Evolutionary conservation across 1,140 invertebrate species (phyloP), one percentile per base, ranked within the genome.

Genomic region (Drosophila lowei): DNA sequence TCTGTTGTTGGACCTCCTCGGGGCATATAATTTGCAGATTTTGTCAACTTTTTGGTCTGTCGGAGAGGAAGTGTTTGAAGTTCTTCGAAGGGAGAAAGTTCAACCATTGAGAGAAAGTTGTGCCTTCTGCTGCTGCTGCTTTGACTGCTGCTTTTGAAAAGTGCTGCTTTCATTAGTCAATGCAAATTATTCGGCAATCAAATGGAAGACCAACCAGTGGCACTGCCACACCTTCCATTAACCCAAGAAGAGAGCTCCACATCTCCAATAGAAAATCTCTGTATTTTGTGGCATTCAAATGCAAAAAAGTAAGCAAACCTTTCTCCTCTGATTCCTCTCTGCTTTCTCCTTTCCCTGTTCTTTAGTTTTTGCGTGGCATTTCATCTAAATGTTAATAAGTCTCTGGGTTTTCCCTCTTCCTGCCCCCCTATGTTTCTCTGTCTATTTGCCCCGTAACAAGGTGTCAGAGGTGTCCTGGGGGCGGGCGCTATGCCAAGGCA

Each of bases 311-410:
- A 57, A 68, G 68, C 43, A 47, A 61, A 18, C 38, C 66, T 16
- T 4, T 25, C 9, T 13, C 2, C 28, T 1, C 8, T 42, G 23
- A 25, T 0, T 43, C 15, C 48, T 7, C 23, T 41, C 23, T 21
- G 11, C 65, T 30, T 38, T n/a, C 42, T 16, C 25, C 23, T 66
- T 53, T 53, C 55, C 34, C 28, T 8, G 28, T 18, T 21, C 44
- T 52, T 25, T 43, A 13, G 25, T 15, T 52, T 61, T 73, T 48
- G 43, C 56, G 41, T 62, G 68, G 77, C 73, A 77, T 86, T 86
- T 86, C 81, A 86, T 86, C 81, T 86, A 86, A 86, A 86, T 86
- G 81, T 86, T 86, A 86, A 86, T 86, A 86, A 86, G 81, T 85
- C 81, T 76, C 42, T 34, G 30, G 30, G 3, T 9, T 30, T 30